A percentile compares a stretch with the other conserved stretches of the same genome.
These are phyloP conservation scores for Dione vanillae DNA, from an alignment of 2,888 invertebrate species.

Conservation along the genomic window DNA sequence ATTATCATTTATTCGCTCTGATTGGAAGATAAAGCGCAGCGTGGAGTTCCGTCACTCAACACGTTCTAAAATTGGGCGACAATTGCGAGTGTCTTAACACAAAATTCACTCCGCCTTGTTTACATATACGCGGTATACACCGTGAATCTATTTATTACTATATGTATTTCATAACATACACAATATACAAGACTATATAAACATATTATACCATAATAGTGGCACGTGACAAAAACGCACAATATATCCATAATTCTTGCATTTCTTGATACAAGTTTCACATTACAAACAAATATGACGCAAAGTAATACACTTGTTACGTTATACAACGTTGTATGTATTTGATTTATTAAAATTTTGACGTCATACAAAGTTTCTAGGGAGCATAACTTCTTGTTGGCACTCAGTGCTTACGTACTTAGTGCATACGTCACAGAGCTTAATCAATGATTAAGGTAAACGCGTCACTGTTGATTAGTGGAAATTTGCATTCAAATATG, in stretches of 20 bases:
- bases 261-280: slow-evolving; percentile 7
- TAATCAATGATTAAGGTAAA: not conserved
- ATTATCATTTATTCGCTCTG: no score
- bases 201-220: not conserved
- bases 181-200: no score
- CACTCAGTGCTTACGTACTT: not conserved
- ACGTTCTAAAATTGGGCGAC: no score
- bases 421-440: slow-evolving; percentile 2
- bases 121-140: no score
- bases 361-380: slow-evolving; percentile 16
- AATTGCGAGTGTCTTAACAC: no score
- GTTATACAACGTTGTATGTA: not conserved
- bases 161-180: no score
- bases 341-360: slow-evolving; percentile 5
- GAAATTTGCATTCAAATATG: slow-evolving; percentile 4
- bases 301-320: slow-evolving; percentile 4
- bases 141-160: no score
- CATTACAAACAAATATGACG: slow-evolving; percentile 2
- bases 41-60: no score
- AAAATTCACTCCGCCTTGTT: no score
- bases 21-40: no score
- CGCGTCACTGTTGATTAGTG: slow-evolving; percentile 3
- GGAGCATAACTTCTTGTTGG: not conserved
- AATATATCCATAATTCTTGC: slow-evolving; percentile 3
- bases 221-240: slow-evolving; percentile 21